Base-by-base conservation (phyloP, 2,888 invertebrate species). In the Protonemura montana region DNA sequence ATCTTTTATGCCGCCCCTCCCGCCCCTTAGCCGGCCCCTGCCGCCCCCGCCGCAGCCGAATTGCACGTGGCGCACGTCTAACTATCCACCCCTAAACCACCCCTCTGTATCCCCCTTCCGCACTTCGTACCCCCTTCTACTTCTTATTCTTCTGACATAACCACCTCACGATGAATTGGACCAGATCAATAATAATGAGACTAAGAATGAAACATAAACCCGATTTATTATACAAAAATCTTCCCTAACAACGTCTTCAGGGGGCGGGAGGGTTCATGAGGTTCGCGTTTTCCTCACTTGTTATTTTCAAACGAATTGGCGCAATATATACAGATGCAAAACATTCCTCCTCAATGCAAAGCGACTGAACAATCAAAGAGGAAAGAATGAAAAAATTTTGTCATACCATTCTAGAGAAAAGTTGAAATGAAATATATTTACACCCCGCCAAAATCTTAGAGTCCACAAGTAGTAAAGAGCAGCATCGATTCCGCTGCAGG, bases 41-140 rank as follows among this genome's bases (percentile, higher is more conserved):
- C 35, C 35, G 29, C 82, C 25, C 35, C 41, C 27, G 21, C 82
- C 26, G 42, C 82, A 0, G 2, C 41, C 25, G 25, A 3, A 41
- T n/a, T 3, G 82, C 82, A 82, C 82, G 82, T 82, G 82, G 35
- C 82, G 82, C 82, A 82, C 82, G 82, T 82, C 82, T 42, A 41
- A 82, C 78, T 27, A 78, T 78, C 28, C 78, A 78, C 28, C 78
- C 78, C 78, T 27, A 26, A 21, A 27, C 78, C 26, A 25, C 78
- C 78, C 78, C 28, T 26, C 28, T 16, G 78, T 27, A 78, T n/a
- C n/a, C 78, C 59, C 59, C 59, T 59, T 59, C 59, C 21, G 59
- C 59, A 59, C 59, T 59, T 21, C 59, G 59, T 59, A 59, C 59
- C 59, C 59, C 59, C 59, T 59, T 59, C 59, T 10, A 21, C 59